Percentiles rank a stretch among this genome's conserved stretches.
phyloP scores from a whole-genome alignment of 2,797 vertebrate genomes.

The Synaphobranchus kaupii region DNA sequence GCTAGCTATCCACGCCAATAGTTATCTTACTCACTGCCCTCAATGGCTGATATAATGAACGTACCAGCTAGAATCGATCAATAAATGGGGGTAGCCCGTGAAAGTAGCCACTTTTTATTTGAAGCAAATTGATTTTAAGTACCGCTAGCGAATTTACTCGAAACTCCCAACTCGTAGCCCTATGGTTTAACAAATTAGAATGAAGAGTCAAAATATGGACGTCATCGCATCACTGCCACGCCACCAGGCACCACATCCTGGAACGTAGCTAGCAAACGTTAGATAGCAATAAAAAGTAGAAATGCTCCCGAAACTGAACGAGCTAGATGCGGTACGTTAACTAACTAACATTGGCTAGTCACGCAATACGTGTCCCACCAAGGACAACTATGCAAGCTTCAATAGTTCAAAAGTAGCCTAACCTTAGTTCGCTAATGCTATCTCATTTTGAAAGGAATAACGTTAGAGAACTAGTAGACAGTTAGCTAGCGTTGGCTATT shows the following conservation, averaged over 20 bases:
- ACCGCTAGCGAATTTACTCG: background rate
- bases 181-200: background rate
- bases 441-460: background rate
- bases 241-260: conserved; percentile 22
- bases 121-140: no score
- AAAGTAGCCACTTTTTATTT: no score
- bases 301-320: background rate
- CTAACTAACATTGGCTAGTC: background rate
- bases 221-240: conserved; percentile 23
- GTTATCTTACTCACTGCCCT: background rate
- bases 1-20: background rate
- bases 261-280: background rate
- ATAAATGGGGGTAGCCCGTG: background rate
- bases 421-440: background rate
- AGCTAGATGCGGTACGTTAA: background rate
- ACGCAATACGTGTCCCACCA: background rate
- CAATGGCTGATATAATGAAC: background rate
- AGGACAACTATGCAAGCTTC: background rate
- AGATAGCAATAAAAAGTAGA: background rate
- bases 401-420: background rate
- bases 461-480: background rate
- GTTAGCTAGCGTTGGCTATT: background rate
- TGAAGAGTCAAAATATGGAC: background rate
- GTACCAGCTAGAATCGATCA: background rate
- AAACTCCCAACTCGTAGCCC: background rate